Evolutionary conservation across 2,113 vertebrate species (phyloP).

Genomic region (Oreocharis arfaki): DNA sequence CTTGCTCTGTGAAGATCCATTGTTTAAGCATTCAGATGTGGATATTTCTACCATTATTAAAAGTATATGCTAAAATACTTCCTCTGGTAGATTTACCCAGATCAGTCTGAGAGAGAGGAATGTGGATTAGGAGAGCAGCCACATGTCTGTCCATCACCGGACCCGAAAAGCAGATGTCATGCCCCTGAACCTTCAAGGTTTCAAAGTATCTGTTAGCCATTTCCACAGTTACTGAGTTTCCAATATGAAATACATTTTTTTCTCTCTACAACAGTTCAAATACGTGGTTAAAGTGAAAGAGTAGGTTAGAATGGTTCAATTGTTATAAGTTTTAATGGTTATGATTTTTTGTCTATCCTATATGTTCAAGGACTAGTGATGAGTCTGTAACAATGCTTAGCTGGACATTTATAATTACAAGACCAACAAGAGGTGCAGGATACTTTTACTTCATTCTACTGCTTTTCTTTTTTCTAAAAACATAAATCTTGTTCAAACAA

Average conservation of each 20-base stretch:
- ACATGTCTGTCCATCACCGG: not conserved
- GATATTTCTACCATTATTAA: not conserved
- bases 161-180: not conserved
- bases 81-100: not conserved
- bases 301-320: not conserved
- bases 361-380: not conserved
- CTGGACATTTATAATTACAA: not conserved
- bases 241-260: not conserved
- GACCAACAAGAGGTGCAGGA: not conserved
- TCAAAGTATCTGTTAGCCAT: not conserved
- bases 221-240: not conserved
- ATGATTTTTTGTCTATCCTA: not conserved
- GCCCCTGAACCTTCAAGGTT: not conserved
- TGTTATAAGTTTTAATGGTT: no score
- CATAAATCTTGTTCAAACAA: not conserved
- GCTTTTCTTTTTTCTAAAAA: not conserved
- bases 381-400: not conserved
- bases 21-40: not conserved
- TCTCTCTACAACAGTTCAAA: not conserved
- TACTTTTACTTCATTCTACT: not conserved
- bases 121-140: not conserved
- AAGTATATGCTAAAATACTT: not conserved
- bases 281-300: rapidly evolving
- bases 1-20: not conserved
- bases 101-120: not conserved